phyloP scores from a whole-genome alignment of 1,140 invertebrate genomes.

The Dinoponera quadriceps region DNA sequence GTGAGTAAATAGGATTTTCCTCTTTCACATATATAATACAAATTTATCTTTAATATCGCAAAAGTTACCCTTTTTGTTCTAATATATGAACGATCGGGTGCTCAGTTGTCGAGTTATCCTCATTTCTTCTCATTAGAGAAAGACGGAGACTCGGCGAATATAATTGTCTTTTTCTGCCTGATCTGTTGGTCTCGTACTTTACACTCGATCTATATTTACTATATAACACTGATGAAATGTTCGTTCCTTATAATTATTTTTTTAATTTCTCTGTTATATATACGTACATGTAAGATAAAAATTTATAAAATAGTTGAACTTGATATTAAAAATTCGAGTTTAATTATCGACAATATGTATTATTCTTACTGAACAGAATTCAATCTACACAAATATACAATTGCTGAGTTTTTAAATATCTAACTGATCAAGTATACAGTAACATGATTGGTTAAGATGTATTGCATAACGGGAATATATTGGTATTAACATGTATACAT shows the following conservation, averaged over 20 bases:
- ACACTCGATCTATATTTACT: too few relatives aligned
- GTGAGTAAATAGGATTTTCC: too few relatives aligned
- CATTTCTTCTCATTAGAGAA: too few relatives aligned
- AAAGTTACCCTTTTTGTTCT: too few relatives aligned
- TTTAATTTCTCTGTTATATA: background rate
- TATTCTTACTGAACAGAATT: background rate
- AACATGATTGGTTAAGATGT: background rate
- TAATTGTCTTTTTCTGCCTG: too few relatives aligned
- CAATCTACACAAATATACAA: slow-evolving; percentile 7
- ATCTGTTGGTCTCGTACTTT: too few relatives aligned
- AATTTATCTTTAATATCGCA: too few relatives aligned
- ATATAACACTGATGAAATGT: background rate
- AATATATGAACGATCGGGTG: too few relatives aligned
- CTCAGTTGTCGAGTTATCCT: too few relatives aligned
- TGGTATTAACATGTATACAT: slow-evolving; percentile 13
- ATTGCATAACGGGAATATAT: background rate
- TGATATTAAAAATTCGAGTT: background rate
- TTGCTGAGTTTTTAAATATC: background rate
- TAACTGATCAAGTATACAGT: background rate
- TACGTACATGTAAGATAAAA: background rate
- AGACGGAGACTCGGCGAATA: too few relatives aligned
- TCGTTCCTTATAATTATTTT: background rate
- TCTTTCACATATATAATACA: too few relatives aligned
- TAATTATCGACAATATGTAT: background rate
- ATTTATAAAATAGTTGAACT: background rate